Percentiles rank a stretch among this genome's conserved stretches.
These are phyloP conservation scores for Neotoxoptera formosana DNA, from an alignment of 1,140 invertebrate species.

Conservation along the genomic window DNA sequence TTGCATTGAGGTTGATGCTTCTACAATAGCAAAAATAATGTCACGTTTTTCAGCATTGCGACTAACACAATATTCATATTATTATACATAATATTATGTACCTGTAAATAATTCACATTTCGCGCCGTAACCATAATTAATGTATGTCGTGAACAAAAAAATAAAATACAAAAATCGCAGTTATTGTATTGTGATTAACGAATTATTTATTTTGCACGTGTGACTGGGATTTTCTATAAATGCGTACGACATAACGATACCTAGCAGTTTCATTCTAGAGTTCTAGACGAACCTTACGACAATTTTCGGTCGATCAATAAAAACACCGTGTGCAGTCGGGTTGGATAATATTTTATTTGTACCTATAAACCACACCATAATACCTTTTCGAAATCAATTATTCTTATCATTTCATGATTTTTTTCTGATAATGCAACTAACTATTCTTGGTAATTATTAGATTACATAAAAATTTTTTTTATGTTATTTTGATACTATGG, in stretches of 20 bases:
- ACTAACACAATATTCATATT: neutral
- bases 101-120: neutral
- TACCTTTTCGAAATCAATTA: neutral
- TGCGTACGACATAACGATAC: neutral
- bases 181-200: neutral
- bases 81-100: no score
- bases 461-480: neutral
- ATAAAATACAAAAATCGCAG: neutral
- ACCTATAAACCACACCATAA: no score
- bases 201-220: neutral
- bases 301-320: neutral
- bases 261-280: neutral
- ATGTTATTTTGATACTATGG: no score
- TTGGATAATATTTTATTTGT: neutral
- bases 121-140: neutral
- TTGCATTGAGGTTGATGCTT: neutral
- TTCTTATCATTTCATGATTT: neutral
- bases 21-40: conserved; percentile 21
- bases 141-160: neutral
- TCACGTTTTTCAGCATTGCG: neutral
- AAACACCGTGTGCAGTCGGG: neutral
- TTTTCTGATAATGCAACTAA: no score
- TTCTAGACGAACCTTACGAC: neutral
- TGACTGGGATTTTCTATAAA: neutral
- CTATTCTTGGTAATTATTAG: neutral